Base-by-base conservation (phyloP, 30 jellyfish, hydroid and myxozoan genomes). In the Mastigias papua region DNA sequence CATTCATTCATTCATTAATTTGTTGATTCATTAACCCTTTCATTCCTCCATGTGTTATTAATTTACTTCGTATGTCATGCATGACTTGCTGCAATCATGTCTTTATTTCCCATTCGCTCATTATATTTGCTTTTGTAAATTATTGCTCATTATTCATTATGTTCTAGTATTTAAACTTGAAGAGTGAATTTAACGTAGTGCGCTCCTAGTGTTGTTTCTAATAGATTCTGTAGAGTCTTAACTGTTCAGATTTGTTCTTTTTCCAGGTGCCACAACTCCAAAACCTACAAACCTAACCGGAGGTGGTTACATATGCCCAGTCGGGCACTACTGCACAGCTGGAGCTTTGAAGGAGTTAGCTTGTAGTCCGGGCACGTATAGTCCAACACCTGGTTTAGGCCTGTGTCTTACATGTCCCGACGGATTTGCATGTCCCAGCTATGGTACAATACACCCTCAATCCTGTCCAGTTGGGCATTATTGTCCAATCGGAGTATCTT, bases 391-490 rank as follows among this genome's bases (percentile, higher is more conserved):
- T 9, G 92, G 95, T 25, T 60, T 84, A 28, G 97, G 92, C 48
- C 26, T 77, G 5, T 94, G 99, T 63, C 70, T 84, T 26, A 49
- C 89, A 7, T 94, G 99, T 75, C 89, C 93, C 19, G 92, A 76
- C 22, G 99, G 99, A 7, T 87, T 54, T 67, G 48, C 91, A 35
- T 94, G 99, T 76, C 92, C 99, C 9, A 95, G 84, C 5, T 89
- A 23, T 30, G 97, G 81, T 5, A 94, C 97, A 1, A 37, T 73
- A 13, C 90, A 64, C 68, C 99, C 99, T 7, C 34, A 19, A 29
- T 8, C 97, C 34, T 94, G 99, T 60, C 99, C 99, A 0, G 86
- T 73, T 60, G 99, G 99, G 21, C 92, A 89, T 34, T 94, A 89
- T 61, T 94, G 99, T 80, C 82, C 32, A 34, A 80, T 67, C 37